These are phyloP conservation scores for Daubentonia madagascariensis DNA, from an alignment of 2,113 vertebrate genomes.

Conservation along the genomic window DNA sequence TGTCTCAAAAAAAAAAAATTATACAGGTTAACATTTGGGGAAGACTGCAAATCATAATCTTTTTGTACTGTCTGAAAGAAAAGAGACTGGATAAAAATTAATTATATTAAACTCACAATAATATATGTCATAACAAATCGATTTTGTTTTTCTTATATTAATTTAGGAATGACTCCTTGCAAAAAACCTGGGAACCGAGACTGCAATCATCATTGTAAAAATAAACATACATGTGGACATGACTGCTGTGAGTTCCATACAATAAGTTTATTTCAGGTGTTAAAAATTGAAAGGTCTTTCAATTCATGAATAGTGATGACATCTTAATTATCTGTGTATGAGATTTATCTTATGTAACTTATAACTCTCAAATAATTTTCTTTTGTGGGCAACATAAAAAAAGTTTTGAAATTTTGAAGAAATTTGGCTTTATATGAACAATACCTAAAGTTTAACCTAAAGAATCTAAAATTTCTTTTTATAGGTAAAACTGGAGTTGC, in stretches of 20 bases:
- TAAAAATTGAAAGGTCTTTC: slow-evolving; percentile 1
- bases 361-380: neutral
- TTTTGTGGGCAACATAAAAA: slow-evolving; percentile 34
- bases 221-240: slow-evolving; percentile 93
- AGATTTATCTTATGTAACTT: slow-evolving; percentile 6
- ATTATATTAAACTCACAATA: slow-evolving; percentile 20
- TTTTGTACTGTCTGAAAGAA: neutral
- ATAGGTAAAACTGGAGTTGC: slow-evolving; percentile 93
- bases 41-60: neutral
- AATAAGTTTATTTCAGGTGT: slow-evolving; percentile 47
- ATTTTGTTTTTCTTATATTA: slow-evolving; percentile 52
- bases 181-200: slow-evolving; percentile 86
- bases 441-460: slow-evolving; percentile 43
- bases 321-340: slow-evolving; percentile 10
- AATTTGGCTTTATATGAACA: slow-evolving; percentile 44
- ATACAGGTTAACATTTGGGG: neutral
- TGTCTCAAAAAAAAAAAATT: neutral
- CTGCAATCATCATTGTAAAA: slow-evolving; percentile 96
- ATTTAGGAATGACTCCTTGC: slow-evolving; percentile 72
- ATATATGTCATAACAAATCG: neutral
- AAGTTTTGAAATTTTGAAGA: slow-evolving; percentile 45
- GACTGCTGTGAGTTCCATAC: slow-evolving; percentile 94
- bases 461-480: slow-evolving; percentile 61
- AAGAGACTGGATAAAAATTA: slow-evolving; percentile 14
- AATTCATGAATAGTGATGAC: neutral